Evolutionary conservation across 2,113 vertebrate species (phyloP), one percentile per base, ranked within the genome.

Genomic region (Octodon degus): DNA sequence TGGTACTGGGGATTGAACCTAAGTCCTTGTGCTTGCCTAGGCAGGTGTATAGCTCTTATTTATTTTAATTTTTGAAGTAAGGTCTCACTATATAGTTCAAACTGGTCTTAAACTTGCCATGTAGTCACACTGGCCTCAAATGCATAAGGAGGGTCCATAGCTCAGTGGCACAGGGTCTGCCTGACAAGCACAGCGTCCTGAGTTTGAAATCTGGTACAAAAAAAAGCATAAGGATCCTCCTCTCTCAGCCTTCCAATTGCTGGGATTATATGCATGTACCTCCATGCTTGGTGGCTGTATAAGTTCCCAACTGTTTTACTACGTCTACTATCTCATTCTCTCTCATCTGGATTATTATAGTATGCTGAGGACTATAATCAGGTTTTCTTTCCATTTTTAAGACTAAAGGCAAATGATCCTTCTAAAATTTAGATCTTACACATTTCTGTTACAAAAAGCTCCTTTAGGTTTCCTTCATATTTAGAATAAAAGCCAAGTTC

Each of bases 401-500:
- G 76, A 79, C 27, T 85, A 20, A 80, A 93, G 68, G 22, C 34
- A 94, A 94, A 22, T 20, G 30, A 93, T 67, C 30, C 14, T 47
- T 83, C 74, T 76, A 95, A n/a, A 85, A 85, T 37, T 74, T 81
- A 80, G 55, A 60, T 88, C n/a, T 86, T 92, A 4, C 7, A 63
- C 55, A 90, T 62, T 89, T 53, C 24, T 89, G 14, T 27, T 79
- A 2, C 68, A 7, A 97, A 94, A 63, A 58, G 43, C 14, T 74
- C 67, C 1, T 40, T 0, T 79, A 50, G 25, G 25, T 87, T 84
- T 27, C n/a, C 34, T 20, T 79, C 17, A 93, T 5, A 91, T 34
- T 50, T 95, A 65, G 63, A 63, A 79, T 85, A 62, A 92, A 94
- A 85, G 50, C 17, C 50, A 87, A 77, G 11, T 90, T 72, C 20